Conservation (phyloP, 2,888 invertebrate genomes). For the Achlya flavicornis region DNA sequence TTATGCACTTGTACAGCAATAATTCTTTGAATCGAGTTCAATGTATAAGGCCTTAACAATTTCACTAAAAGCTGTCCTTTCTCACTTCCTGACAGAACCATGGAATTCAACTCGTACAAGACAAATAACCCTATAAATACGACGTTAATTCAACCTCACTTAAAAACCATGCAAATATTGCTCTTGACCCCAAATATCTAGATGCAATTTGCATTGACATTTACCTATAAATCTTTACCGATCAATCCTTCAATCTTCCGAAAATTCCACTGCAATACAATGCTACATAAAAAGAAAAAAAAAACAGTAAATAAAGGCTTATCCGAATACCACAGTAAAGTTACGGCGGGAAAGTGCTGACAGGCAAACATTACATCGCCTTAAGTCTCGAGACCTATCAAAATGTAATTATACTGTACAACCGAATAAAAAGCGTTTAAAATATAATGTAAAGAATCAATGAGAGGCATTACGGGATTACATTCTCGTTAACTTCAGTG, state of each 20-base stretch:
- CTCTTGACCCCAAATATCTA: slow-evolving; percentile 13
- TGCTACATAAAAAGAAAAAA: slow-evolving; percentile 33
- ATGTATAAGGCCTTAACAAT: not conserved
- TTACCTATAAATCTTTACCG: slow-evolving; percentile 4
- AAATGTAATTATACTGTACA: slow-evolving; percentile 61
- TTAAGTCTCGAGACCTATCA: slow-evolving; percentile 54
- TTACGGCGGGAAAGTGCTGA: slow-evolving; percentile 50
- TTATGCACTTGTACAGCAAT: not conserved
- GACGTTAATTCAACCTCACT: not conserved
- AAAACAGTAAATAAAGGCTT: slow-evolving; percentile 36
- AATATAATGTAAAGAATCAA: slow-evolving; percentile 53
- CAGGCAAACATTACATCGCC: slow-evolving; percentile 61
- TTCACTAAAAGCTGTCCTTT: not conserved
- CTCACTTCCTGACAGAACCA: not conserved
- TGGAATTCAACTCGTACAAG: not conserved
- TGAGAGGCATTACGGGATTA: slow-evolving; percentile 39
- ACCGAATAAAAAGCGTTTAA: slow-evolving; percentile 47
- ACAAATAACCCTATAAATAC: slow-evolving; percentile 1
- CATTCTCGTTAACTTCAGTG: slow-evolving; percentile 43
- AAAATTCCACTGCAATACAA: slow-evolving; percentile 30
- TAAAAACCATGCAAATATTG: slow-evolving; percentile 3
- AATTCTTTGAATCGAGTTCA: not conserved
- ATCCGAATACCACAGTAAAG: slow-evolving; percentile 29
- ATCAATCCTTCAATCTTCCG: slow-evolving; percentile 13
- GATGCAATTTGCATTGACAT: slow-evolving; percentile 24